Evolutionary conservation across 2,797 vertebrate genomes (phyloP).

Genomic region (Esox lucius): DNA sequence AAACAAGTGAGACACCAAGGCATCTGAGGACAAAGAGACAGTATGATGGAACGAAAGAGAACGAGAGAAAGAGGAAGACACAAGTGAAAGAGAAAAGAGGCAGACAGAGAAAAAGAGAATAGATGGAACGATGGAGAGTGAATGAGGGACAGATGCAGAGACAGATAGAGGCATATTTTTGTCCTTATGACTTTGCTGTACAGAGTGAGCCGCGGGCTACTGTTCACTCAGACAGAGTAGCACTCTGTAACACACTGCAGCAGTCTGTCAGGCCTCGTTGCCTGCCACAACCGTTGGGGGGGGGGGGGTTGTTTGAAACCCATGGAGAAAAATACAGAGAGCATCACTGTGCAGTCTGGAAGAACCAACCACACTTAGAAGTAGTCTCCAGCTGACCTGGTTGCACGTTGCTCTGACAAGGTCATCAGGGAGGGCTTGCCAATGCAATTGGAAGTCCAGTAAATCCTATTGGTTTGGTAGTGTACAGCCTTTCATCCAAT

Average conservation of each 20-base stretch:
- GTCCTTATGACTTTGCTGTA: constrained; percentile 27
- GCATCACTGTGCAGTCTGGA: no score
- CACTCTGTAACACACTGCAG: constrained; percentile 58
- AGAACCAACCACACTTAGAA: no score
- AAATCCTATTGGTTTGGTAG: no score
- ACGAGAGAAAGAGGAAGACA: constrained; percentile 34
- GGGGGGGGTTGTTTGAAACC: no score
- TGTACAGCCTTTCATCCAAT: no score
- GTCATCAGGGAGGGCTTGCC: background rate
- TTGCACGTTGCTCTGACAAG: background rate
- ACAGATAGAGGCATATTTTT: constrained; percentile 35
- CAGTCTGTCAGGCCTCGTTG: constrained; percentile 32
- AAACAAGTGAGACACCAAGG: constrained; percentile 40
- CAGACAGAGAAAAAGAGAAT: constrained; percentile 13
- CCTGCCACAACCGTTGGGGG: background rate
- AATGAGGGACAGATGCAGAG: constrained; percentile 26
- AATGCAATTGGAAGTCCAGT: no score
- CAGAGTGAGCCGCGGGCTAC: constrained; percentile 42
- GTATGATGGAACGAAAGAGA: constrained; percentile 38
- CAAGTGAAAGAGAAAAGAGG: background rate
- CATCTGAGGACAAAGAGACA: constrained; percentile 45
- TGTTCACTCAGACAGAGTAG: constrained; percentile 57
- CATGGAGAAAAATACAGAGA: no score
- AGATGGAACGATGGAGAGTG: constrained; percentile 25
- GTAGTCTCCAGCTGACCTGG: no score